Evolutionary conservation across 2,113 vertebrate species (phyloP).

Genomic region (Perccottus glenii): DNA sequence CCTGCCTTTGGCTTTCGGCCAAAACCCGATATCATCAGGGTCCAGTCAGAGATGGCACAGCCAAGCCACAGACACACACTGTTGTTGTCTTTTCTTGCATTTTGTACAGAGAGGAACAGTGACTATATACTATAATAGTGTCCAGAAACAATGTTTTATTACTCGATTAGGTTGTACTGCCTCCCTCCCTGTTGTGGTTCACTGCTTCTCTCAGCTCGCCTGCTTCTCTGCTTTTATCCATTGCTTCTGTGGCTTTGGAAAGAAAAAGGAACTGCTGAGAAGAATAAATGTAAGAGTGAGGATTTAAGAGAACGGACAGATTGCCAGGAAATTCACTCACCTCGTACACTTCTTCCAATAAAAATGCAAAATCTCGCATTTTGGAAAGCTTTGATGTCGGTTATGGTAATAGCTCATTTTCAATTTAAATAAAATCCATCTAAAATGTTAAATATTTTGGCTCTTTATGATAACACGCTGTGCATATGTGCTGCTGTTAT

Average conservation of each 20-base stretch:
- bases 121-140: background rate
- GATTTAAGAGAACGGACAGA: constrained; percentile 1
- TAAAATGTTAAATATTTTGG: background rate
- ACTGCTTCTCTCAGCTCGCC: background rate
- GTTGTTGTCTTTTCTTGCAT: constrained; percentile 12
- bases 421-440: background rate
- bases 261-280: constrained; percentile 4
- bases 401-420: constrained; percentile 5
- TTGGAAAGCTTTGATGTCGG: constrained; percentile 1
- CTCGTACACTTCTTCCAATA: background rate
- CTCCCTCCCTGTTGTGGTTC: constrained; percentile 23
- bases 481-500: background rate
- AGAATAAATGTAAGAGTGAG: background rate
- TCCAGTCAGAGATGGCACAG: constrained; percentile 18
- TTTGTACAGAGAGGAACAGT: constrained; percentile 20
- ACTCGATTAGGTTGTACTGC: background rate
- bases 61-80: constrained; percentile 7
- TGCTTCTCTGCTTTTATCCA: constrained; percentile 21
- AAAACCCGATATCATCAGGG: constrained; percentile 25
- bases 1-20: constrained; percentile 40
- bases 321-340: background rate
- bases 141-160: constrained; percentile 32
- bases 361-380: constrained; percentile 6
- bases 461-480: background rate
- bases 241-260: constrained; percentile 9